These are phyloP conservation scores for Phortica okadai DNA, from an alignment of 2,888 invertebrate genomes.

Conservation along the genomic window DNA sequence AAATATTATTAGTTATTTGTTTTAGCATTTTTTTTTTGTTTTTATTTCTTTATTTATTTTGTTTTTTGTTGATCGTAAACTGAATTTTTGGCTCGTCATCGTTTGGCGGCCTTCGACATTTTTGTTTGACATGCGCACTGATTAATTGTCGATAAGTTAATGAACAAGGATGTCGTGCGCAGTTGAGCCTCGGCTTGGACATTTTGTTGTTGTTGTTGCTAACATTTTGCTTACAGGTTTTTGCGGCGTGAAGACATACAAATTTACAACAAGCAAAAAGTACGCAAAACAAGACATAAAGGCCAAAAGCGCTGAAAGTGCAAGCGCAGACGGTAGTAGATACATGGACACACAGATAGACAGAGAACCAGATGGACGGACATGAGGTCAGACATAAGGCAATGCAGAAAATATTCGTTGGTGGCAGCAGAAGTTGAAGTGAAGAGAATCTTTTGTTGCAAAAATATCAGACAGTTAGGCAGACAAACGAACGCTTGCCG, in stretches of 20 bases:
- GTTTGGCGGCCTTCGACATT: not conserved
- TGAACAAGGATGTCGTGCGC: not conserved
- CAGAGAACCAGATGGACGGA: conserved; percentile 30
- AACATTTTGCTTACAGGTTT: not conserved
- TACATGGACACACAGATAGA: conserved; percentile 44
- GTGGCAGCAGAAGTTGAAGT: too few species aligned
- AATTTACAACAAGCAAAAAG: conserved; percentile 16
- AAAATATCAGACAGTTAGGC: too few species aligned
- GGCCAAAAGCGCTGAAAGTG: not conserved
- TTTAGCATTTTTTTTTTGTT: not conserved
- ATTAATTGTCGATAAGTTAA: not conserved
- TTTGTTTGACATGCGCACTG: conserved; percentile 4
- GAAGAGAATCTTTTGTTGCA: too few species aligned
- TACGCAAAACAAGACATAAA: not conserved
- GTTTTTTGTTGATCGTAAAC: not conserved
- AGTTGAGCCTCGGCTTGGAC: not conserved
- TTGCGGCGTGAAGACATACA: conserved; percentile 32
- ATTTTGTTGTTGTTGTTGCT: not conserved
- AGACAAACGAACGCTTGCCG: conserved; percentile 30
- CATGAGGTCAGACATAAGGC: not conserved
- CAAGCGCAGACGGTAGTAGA: conserved; percentile 42
- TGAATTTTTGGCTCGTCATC: not conserved
- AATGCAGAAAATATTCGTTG: not conserved
- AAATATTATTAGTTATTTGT: not conserved
- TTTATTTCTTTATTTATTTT: not conserved